phyloP scores from a whole-genome alignment of 2,113 vertebrate species.

The Willisornis vidua region DNA sequence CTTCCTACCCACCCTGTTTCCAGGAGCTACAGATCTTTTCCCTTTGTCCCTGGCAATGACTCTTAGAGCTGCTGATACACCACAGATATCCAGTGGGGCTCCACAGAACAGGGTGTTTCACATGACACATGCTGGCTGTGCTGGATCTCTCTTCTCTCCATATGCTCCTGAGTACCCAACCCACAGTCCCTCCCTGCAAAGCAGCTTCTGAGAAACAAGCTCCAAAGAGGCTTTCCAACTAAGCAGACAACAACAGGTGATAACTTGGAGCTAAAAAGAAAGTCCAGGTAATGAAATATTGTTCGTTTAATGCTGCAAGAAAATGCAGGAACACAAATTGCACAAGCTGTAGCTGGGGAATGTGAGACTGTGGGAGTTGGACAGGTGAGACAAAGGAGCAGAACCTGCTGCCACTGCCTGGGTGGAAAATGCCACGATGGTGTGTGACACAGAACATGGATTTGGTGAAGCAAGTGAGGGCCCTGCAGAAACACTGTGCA shows the following conservation, averaged over 20 bases:
- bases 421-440: neutral
- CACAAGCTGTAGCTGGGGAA: neutral
- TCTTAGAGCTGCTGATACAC: neutral
- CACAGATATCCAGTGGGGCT: fast-evolving
- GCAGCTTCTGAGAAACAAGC: neutral
- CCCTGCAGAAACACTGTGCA: neutral
- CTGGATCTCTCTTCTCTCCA: neutral
- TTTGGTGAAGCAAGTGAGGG: neutral
- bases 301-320: neutral
- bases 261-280: neutral
- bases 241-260: neutral
- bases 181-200: neutral
- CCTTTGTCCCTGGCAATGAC: neutral
- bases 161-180: neutral
- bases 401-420: neutral
- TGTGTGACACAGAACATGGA: neutral
- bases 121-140: neutral
- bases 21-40: neutral
- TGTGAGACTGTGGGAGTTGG: neutral
- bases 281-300: neutral
- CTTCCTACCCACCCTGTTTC: neutral
- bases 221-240: neutral
- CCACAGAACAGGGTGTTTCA: neutral
- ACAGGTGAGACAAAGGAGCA: neutral
- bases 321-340: neutral